Base-by-base conservation (phyloP, 2,113 vertebrate species). In the Ascaphus truei region DNA sequence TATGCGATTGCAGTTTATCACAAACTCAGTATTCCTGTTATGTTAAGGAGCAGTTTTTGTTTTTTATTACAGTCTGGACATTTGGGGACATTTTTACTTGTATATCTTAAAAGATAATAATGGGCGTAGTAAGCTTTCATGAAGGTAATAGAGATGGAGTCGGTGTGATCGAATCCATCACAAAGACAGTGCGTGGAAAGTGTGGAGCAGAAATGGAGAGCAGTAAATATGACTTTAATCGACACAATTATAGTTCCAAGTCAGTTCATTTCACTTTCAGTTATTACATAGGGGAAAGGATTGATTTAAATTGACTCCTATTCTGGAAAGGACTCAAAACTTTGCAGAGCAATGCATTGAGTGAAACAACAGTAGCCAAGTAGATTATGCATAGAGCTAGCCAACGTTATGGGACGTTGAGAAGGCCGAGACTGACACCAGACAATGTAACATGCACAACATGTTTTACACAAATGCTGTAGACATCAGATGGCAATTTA, bases 201-300 rank as follows among this genome's bases (percentile, higher is more conserved):
- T 36, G 56, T 13, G 34, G 12, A 58, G 56, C 56, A 39, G 33
- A 31, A 58, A 25, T 33, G 39, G 34, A 58, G 34, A 34, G 34
- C 31, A 39, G 31, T 58, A 37, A 58, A 37, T 13, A 18, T 39
- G 56, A 58, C 56, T 58, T 58, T 58, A 58, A 58, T 58, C 31
- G 39, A 58, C 56, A 58, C 20, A 58, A 58, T 36, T 58, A 34
- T 37, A 25, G 39, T 20, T 37, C 18, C 56, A 58, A 58, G 37
- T 37, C 56, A 58, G 56, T 39, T 58, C 5, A 58, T 58, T 58
- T 39, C 33, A 18, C 56, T 26, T 58, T 25, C 39, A 12, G 39
- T 58, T 58, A 58, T 58, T 58, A 31, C 56, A 9, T 6, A 37
- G 56, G 41, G 56, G 56, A 58, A 39, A 58, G 4, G 8, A 33